These are phyloP conservation scores for Cherax destructor DNA, from an alignment of 1,140 invertebrate species.

Conservation along the genomic window DNA sequence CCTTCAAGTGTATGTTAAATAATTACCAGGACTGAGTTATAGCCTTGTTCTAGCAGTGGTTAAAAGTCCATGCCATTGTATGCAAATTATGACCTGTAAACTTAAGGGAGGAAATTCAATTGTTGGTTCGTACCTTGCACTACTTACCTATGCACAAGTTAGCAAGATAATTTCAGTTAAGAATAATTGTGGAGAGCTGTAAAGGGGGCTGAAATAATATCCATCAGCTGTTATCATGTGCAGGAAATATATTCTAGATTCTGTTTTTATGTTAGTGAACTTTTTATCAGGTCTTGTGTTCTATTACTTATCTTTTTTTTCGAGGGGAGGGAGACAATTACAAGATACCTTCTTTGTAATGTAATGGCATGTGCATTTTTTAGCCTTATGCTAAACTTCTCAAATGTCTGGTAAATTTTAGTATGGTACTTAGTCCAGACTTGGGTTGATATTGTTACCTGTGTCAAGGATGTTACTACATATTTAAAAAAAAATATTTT, in stretches of 20 bases:
- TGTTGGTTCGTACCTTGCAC: background rate
- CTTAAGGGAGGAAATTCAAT: background rate
- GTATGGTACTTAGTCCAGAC: background rate
- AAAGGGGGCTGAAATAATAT: background rate
- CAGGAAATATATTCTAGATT: too few relatives aligned
- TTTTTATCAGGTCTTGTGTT: too few relatives aligned
- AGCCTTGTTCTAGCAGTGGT: conserved; percentile 8
- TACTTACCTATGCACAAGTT: background rate
- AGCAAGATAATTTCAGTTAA: background rate
- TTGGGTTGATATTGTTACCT: background rate
- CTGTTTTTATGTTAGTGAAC: too few relatives aligned
- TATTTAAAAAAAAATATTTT: background rate
- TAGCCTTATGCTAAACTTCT: conserved; percentile 5
- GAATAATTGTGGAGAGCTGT: background rate
- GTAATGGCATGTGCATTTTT: background rate
- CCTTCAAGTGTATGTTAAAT: background rate
- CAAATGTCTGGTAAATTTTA: background rate
- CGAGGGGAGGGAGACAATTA: background rate
- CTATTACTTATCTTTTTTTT: too few relatives aligned
- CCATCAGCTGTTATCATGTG: too few relatives aligned
- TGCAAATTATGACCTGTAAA: background rate
- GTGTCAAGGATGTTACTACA: conserved; percentile 1
- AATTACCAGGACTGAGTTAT: background rate
- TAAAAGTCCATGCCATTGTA: background rate
- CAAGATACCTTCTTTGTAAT: background rate